These are phyloP conservation scores for Oryzias melastigma DNA, from an alignment of 2,113 vertebrate species.

Conservation along the genomic window DNA sequence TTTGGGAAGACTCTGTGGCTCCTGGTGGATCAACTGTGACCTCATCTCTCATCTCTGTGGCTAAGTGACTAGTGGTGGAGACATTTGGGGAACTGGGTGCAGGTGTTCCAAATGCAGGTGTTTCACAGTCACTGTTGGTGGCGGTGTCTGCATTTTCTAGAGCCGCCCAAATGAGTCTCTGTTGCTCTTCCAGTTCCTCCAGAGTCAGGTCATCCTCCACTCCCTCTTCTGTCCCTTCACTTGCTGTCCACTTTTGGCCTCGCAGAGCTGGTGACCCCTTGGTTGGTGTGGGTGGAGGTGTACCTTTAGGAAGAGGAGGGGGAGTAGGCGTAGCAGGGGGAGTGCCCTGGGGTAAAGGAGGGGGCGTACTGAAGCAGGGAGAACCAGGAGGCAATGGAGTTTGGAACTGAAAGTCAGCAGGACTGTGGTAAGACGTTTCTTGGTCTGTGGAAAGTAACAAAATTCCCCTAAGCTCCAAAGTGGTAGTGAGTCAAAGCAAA, in stretches of 20 bases:
- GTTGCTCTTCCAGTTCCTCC: constrained; percentile 95
- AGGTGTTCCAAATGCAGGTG: constrained; percentile 78
- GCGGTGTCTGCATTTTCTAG: constrained; percentile 86
- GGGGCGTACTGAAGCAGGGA: constrained; percentile 78
- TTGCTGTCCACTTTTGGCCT: constrained; percentile 29
- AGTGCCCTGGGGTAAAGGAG: constrained; percentile 84
- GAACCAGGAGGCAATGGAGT: constrained; percentile 84
- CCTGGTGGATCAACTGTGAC: constrained; percentile 20
- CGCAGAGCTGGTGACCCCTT: constrained; percentile 65
- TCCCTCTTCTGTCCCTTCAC: constrained; percentile 67
- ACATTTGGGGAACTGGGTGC: constrained; percentile 78
- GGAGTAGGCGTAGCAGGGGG: constrained; percentile 82
- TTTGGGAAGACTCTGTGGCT: constrained; percentile 27
- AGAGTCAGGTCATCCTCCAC: constrained; percentile 88
- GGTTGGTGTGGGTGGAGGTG: constrained; percentile 76
- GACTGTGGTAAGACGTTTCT: constrained; percentile 51
- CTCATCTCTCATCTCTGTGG: constrained; percentile 69
- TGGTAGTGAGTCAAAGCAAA: too few relatives aligned
- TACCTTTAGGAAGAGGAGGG: constrained; percentile 84
- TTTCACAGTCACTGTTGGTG: constrained; percentile 85
- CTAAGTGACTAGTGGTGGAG: constrained; percentile 77
- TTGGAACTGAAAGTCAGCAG: constrained; percentile 83
- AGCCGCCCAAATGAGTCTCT: constrained; percentile 90
- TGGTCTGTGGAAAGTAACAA: constrained; percentile 42
- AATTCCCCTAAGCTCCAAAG: neutral